phyloP scores from a whole-genome alignment of 2,113 vertebrate genomes.

The Marcusenius ussheri region DNA sequence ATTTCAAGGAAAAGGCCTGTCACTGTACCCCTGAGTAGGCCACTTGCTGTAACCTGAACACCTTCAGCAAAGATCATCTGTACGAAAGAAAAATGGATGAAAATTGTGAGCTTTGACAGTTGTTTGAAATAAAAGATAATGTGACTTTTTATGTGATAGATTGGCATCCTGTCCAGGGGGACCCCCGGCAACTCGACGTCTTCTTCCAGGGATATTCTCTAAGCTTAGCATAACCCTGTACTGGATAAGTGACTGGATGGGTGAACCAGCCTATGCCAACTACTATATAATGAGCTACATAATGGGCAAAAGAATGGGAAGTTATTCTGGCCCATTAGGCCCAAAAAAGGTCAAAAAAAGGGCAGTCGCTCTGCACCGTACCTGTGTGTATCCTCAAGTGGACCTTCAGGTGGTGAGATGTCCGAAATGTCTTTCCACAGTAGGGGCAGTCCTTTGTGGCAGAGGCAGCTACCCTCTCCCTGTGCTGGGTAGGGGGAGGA shows the following conservation, averaged over 20 bases:
- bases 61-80: neutral
- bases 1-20: neutral
- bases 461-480: constrained; percentile 80
- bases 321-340: neutral
- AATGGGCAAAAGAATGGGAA: neutral
- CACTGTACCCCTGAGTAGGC: neutral
- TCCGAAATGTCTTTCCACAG: constrained; percentile 96
- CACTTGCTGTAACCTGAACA: neutral
- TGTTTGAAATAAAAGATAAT: neutral
- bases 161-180: neutral
- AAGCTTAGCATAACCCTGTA: neutral
- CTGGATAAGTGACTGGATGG: neutral
- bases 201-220: neutral
- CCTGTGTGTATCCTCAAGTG: constrained; percentile 99
- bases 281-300: neutral
- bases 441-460: constrained; percentile 96
- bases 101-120: neutral
- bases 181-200: neutral
- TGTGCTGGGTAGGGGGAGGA: constrained; percentile 74
- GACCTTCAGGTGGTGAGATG: constrained; percentile 96
- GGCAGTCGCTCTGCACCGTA: constrained; percentile 42
- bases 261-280: neutral
- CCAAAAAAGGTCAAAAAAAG: neutral
- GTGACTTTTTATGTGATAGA: neutral
- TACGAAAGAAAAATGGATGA: neutral